Conservation (phyloP, 2,888 invertebrate genomes). For the Rotaria macrura region DNA sequence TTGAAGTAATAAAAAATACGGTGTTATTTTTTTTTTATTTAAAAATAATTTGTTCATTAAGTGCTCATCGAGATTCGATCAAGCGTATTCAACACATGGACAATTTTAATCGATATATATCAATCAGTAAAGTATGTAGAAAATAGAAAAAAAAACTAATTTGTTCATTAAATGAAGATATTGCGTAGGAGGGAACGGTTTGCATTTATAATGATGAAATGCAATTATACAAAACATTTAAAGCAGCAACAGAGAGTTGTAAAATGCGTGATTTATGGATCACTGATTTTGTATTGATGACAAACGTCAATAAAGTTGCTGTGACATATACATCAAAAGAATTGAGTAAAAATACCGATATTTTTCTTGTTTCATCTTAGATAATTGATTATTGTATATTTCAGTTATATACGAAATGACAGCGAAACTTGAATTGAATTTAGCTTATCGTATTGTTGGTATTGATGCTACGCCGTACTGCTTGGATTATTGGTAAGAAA, state of each 20-base stretch:
- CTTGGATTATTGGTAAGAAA: slow-evolving; percentile 47
- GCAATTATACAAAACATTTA: slow-evolving; percentile 12
- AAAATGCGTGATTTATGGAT: slow-evolving; percentile 48
- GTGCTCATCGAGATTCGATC: slow-evolving; percentile 48
- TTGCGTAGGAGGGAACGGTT: slow-evolving; percentile 21
- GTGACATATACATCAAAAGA: slow-evolving; percentile 50
- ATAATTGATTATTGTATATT: not conserved
- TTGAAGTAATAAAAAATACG: slow-evolving; percentile 40
- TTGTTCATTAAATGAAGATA: not conserved
- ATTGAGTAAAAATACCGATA: slow-evolving; percentile 41
- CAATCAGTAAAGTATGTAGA: slow-evolving; percentile 45
- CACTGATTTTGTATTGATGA: slow-evolving; percentile 47
- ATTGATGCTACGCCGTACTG: slow-evolving; percentile 44
- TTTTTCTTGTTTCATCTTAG: not conserved
- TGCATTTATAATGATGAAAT: slow-evolving; percentile 28
- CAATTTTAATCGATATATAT: slow-evolving; percentile 45
- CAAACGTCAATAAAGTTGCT: slow-evolving; percentile 48
- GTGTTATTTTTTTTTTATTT: not conserved
- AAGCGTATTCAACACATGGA: slow-evolving; percentile 45
- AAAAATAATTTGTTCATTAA: slow-evolving; percentile 36
- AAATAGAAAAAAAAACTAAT: not conserved
- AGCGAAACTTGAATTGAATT: slow-evolving; percentile 47
- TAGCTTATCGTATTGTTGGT: slow-evolving; percentile 48
- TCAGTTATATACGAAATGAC: slow-evolving; percentile 48
- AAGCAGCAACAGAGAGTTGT: slow-evolving; percentile 29